These are phyloP conservation scores for Thera obeliscata DNA, from an alignment of 2,888 invertebrate species.

Conservation along the genomic window DNA sequence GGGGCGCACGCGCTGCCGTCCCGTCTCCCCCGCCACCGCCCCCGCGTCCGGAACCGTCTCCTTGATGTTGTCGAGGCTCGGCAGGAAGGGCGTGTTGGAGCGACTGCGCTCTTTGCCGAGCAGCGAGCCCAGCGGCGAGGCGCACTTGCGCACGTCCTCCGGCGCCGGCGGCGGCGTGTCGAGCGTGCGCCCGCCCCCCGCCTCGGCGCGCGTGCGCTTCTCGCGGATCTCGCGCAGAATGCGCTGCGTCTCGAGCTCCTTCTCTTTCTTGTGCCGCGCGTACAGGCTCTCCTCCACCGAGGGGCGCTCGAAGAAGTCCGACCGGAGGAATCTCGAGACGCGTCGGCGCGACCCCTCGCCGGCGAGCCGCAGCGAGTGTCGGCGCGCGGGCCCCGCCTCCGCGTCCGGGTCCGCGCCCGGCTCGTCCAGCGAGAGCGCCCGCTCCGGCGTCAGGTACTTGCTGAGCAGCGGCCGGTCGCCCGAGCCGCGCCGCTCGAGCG, in stretches of 20 bases:
- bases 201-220: conserved; percentile 78
- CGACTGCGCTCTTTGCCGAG: conserved; percentile 72
- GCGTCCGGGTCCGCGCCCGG: conserved; percentile 56
- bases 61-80: conserved; percentile 79
- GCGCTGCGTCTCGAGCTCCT: conserved; percentile 88
- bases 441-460: conserved; percentile 82
- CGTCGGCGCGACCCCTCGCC: conserved; percentile 82
- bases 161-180: conserved; percentile 49
- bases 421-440: conserved; percentile 66
- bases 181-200: conserved; percentile 54
- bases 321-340: conserved; percentile 88
- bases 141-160: conserved; percentile 65
- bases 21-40: conserved; percentile 44
- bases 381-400: conserved; percentile 47
- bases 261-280: conserved; percentile 85
- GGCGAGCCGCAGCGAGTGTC: conserved; percentile 62
- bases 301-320: conserved; percentile 88
- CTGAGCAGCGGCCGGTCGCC: conserved; percentile 83
- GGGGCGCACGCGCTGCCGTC: conserved; percentile 53
- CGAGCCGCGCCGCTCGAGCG: conserved; percentile 56
- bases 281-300: conserved; percentile 87
- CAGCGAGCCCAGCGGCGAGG: conserved; percentile 67
- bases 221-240: conserved; percentile 88
- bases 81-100: conserved; percentile 78
- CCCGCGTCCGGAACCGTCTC: conserved; percentile 67